Percentiles rank a stretch among this genome's conserved stretches.
Evolutionary conservation across 2,888 invertebrate genomes (phyloP).

Genomic region (Hylaea fasciaria): DNA sequence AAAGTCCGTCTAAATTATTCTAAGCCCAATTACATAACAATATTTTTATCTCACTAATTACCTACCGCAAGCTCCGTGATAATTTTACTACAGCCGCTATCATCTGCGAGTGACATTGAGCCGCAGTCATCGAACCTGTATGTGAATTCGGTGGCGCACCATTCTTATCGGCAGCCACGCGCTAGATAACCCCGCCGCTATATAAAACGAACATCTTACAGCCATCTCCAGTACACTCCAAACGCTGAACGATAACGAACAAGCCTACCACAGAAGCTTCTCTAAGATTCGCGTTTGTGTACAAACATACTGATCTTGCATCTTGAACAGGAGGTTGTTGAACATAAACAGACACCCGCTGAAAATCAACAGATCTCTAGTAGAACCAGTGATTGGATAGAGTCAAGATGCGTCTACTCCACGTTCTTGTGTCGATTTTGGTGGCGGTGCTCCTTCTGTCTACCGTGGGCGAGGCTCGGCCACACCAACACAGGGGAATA

Average conservation of each 20-base stretch:
- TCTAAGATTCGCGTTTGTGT: conserved; percentile 21
- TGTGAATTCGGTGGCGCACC: conserved; percentile 58
- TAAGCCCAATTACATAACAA: background rate
- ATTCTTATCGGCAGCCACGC: conserved; percentile 75
- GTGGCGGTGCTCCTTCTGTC: conserved; percentile 55
- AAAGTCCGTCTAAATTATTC: background rate
- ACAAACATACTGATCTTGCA: conserved; percentile 16
- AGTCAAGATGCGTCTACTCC: conserved; percentile 68
- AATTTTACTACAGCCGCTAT: conserved; percentile 75
- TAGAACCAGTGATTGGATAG: background rate
- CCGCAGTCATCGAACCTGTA: conserved; percentile 78
- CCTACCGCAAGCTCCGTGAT: conserved; percentile 58
- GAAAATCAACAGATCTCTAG: background rate
- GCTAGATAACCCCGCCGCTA: conserved; percentile 71
- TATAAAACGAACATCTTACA: conserved; percentile 67
- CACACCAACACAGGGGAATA: conserved; percentile 54
- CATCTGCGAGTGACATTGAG: conserved; percentile 72
- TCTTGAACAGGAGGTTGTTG: background rate
- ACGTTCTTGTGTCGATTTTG: conserved; percentile 52
- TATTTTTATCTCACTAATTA: conserved; percentile 7
- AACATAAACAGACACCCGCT: background rate
- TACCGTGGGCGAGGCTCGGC: conserved; percentile 48
- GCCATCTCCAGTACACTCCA: conserved; percentile 66
- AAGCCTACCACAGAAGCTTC: conserved; percentile 26
- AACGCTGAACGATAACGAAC: conserved; percentile 59